Evolutionary conservation across 1,140 invertebrate species (phyloP), one percentile per base, ranked within the genome.

Genomic region (Tenebrio molitor): DNA sequence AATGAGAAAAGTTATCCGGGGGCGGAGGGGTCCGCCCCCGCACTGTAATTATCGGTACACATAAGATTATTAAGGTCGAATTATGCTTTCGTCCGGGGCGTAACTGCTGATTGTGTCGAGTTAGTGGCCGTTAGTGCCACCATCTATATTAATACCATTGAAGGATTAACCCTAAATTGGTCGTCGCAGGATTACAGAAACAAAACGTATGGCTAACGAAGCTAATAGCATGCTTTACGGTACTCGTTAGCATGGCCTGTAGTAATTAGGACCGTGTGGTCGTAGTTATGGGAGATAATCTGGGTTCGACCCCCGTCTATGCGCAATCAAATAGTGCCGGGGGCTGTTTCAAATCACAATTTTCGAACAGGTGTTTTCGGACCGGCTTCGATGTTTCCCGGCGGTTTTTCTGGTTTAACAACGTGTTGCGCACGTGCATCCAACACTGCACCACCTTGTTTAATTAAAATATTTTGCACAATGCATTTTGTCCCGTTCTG

Each of bases 221-320:
- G 42, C 70, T 72, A 72, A 72, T 72, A 72, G 42, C 70, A 23
- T 72, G 70, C 70, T 72, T 72, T 72, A 72, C 64, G 33, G 70
- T 65, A 72, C 62, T 65, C 70, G 50, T 66, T 72, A 65, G 70
- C 44, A 66, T 50, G 44, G 42, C 46, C 50, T 46, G 25, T 33
- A 25, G 70, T 72, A 72, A 72, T 72, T 72, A 66, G 70, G 41
- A 66, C 50, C 44, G 46, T 39, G 53, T 63, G 39, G 39, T 62
- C 19, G 29, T 39, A 71, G 69, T 71, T 71, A 71, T 62, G 58
- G 58, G 10, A 62, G 69, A 39, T 71, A 71, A 71, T 71, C 69
- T 71, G 36, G 66, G 50, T 58, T 58, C 50, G 50, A 58, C 50
- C 50, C 50, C 50, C 23, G 14, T 46, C 14, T 46, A 17, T 46